Evolutionary conservation across 2,888 invertebrate genomes (phyloP).

Genomic region (Drosophila tanythrix): DNA sequence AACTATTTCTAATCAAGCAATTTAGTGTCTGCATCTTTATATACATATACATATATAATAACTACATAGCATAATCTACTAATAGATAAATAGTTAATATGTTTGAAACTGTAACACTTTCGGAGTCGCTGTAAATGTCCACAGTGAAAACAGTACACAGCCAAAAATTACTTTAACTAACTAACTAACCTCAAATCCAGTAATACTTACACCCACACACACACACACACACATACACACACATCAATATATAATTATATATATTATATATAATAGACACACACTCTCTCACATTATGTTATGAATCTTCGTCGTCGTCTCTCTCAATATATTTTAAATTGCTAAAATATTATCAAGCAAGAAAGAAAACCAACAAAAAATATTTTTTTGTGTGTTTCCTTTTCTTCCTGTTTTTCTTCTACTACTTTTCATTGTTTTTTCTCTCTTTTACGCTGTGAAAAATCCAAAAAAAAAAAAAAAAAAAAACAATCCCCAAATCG

Average conservation of each 20-base stretch:
- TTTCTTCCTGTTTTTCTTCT: slow-evolving; percentile 74
- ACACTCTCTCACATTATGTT: slow-evolving; percentile 45
- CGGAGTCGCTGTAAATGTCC: slow-evolving; percentile 28
- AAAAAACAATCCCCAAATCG: slow-evolving; percentile 26
- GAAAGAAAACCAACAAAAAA: slow-evolving; percentile 67
- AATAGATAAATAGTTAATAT: slow-evolving; percentile 29
- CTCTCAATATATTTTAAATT: slow-evolving; percentile 15
- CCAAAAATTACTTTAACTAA: slow-evolving; percentile 28
- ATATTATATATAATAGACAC: slow-evolving; percentile 17
- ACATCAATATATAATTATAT: slow-evolving; percentile 5
- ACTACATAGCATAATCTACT: slow-evolving; percentile 26
- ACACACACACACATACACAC: slow-evolving; percentile 14
- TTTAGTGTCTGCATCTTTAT: slow-evolving; percentile 32
- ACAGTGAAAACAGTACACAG: slow-evolving; percentile 34
- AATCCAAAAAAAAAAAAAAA: slow-evolving; percentile 41
- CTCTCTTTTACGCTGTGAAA: slow-evolving; percentile 75
- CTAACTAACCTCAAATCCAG: slow-evolving; percentile 29
- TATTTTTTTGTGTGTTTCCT: slow-evolving; percentile 74
- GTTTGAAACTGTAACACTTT: slow-evolving; percentile 25
- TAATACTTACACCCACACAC: slow-evolving; percentile 14
- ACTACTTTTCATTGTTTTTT: slow-evolving; percentile 71
- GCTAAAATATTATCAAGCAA: slow-evolving; percentile 37
- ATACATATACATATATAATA: slow-evolving; percentile 12
- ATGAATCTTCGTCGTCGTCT: slow-evolving; percentile 47
- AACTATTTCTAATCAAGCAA: slow-evolving; percentile 15